Conservation (phyloP, 2,797 vertebrate species). For the Falco rusticolus region DNA sequence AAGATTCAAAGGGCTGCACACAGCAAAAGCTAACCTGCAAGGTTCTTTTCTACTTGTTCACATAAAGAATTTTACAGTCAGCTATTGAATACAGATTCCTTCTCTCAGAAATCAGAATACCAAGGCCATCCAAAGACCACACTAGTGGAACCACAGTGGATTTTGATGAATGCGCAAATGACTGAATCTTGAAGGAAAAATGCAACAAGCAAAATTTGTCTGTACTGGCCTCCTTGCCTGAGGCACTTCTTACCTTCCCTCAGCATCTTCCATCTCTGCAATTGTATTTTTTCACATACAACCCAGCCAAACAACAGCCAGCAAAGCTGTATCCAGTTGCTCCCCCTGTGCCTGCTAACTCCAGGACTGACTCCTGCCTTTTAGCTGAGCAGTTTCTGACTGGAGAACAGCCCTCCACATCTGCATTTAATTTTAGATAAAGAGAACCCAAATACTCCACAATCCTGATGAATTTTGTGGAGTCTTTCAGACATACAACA, state of each 20-base stretch:
- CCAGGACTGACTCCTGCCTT: neutral
- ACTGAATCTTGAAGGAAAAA: neutral
- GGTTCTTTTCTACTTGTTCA: neutral
- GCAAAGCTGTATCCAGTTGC: neutral
- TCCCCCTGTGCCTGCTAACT: neutral
- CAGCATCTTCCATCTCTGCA: neutral
- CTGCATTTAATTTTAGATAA: neutral
- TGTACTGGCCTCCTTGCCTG: neutral
- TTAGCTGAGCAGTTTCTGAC: neutral
- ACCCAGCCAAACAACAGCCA: neutral
- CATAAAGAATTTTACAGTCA: neutral
- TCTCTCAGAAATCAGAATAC: neutral
- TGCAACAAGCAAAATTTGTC: neutral
- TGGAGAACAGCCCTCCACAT: neutral
- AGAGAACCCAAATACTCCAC: neutral
- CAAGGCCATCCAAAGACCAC: neutral
- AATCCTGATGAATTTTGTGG: neutral
- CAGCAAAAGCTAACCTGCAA: neutral
- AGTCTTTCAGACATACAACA: neutral
- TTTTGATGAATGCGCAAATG: neutral
- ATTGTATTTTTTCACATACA: neutral
- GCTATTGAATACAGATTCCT: neutral
- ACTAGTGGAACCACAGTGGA: neutral
- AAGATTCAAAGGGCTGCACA: neutral
- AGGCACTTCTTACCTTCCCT: neutral